These are phyloP conservation scores for Agrotis puta DNA, from an alignment of 2,888 invertebrate species.

Conservation along the genomic window DNA sequence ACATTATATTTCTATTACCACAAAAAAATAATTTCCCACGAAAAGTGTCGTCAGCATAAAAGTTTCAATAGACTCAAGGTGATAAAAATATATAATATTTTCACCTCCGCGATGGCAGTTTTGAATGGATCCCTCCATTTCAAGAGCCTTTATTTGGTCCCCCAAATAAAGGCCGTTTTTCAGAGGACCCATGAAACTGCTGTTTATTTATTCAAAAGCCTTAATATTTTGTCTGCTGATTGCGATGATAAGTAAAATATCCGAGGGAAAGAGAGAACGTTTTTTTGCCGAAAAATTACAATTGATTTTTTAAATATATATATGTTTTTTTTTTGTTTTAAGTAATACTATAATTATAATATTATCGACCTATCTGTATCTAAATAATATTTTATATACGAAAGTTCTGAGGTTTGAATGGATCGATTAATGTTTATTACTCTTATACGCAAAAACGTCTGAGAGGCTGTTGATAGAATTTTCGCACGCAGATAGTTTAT, in stretches of 20 bases:
- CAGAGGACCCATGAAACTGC: conserved; percentile 58
- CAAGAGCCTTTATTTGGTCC: too few species aligned
- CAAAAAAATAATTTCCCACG: conserved; percentile 31
- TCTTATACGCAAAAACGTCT: too few species aligned
- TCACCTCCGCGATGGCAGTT: conserved; percentile 53
- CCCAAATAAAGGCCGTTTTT: conserved; percentile 57
- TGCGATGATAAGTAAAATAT: conserved; percentile 65
- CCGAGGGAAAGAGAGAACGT: conserved; percentile 24
- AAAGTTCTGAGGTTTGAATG: too few species aligned
- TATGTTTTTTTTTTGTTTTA: neutral
- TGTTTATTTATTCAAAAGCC: conserved; percentile 61
- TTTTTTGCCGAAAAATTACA: conserved; percentile 14
- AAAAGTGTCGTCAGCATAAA: conserved; percentile 52
- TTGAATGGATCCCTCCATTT: too few species aligned
- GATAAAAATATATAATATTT: conserved; percentile 61
- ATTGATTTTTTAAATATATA: conserved; percentile 13
- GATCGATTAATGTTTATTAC: too few species aligned
- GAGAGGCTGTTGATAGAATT: too few species aligned
- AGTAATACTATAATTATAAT: neutral
- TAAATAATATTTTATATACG: too few species aligned
- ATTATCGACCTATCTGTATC: too few species aligned
- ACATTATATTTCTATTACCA: conserved; percentile 39
- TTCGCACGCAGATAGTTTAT: too few species aligned
- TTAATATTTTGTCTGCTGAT: conserved; percentile 64
- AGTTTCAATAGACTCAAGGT: conserved; percentile 57